Percentiles rank a stretch among this genome's conserved stretches.
phyloP scores from a whole-genome alignment of 2,113 vertebrate genomes.

The Acanthochromis polyacanthus region DNA sequence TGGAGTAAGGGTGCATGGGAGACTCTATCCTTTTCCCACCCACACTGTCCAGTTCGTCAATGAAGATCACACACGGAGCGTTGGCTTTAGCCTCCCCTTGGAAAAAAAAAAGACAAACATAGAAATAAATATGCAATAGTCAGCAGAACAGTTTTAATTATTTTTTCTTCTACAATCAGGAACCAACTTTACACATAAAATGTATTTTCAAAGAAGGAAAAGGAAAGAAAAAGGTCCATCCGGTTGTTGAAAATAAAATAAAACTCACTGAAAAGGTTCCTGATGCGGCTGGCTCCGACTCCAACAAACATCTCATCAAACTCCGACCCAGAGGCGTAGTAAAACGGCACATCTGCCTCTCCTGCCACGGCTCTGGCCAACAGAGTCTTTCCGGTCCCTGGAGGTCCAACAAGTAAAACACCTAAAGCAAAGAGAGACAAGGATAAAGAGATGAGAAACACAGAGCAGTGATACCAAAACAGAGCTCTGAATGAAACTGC shows the following conservation, averaged over 20 bases:
- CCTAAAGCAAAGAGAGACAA: conserved; percentile 78
- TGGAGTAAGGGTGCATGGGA: conserved; percentile 98
- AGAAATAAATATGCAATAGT: not conserved
- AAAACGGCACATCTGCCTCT: conserved; percentile 97
- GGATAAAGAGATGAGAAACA: not conserved
- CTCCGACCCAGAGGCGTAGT: conserved; percentile 97
- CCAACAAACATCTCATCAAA: conserved; percentile 99
- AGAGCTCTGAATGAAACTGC: not conserved
- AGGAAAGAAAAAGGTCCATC: not conserved
- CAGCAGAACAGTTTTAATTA: not conserved
- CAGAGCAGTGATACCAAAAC: not conserved
- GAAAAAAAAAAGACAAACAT: conserved; percentile 1
- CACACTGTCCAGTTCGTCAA: conserved; percentile 98
- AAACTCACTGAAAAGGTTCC: conserved; percentile 95
- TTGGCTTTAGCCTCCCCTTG: conserved; percentile 96
- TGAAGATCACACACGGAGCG: conserved; percentile 98
- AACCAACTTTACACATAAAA: not conserved
- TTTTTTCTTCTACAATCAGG: not conserved
- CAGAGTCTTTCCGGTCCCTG: conserved; percentile 97
- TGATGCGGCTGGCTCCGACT: conserved; percentile 96
- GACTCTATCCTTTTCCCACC: conserved; percentile 98
- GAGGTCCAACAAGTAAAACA: conserved; percentile 94
- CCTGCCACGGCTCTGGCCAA: conserved; percentile 97
- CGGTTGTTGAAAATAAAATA: not conserved
- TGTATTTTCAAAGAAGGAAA: not conserved